A percentile compares a stretch with the other conserved stretches of the same genome.
Evolutionary conservation across 2,888 invertebrate species (phyloP).

Genomic region (Cotesia congregata): DNA sequence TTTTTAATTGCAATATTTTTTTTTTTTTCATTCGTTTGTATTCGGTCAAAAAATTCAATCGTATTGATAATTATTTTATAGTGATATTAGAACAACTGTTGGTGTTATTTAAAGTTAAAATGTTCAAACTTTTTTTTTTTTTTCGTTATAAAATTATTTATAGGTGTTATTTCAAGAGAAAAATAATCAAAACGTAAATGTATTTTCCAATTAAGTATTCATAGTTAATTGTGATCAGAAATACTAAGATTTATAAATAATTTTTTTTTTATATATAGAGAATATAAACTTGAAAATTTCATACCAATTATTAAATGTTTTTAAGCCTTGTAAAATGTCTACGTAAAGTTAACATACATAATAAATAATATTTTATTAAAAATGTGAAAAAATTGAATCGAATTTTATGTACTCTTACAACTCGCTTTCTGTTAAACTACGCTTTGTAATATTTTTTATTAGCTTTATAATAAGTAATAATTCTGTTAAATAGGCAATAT

Average conservation of each 20-base stretch:
- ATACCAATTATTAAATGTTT: constrained; percentile 1
- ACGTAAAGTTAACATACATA: not conserved
- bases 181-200: no score
- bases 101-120: no score
- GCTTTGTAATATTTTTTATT: not conserved
- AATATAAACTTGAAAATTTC: not conserved
- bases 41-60: no score
- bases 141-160: no score
- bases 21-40: no score
- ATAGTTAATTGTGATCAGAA: not conserved
- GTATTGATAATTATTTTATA: no score
- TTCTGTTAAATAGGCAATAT: not conserved
- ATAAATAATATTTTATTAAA: not conserved
- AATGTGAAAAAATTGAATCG: not conserved
- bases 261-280: not conserved
- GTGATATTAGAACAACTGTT: no score
- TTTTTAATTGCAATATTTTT: no score
- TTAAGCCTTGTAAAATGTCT: not conserved
- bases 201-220: not conserved
- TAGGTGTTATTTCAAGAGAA: no score
- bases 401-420: not conserved
- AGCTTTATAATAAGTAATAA: not conserved
- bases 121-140: no score
- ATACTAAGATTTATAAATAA: not conserved
- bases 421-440: not conserved